Conservation (phyloP, 1,140 invertebrate genomes). For the Diorhabda elongata region DNA sequence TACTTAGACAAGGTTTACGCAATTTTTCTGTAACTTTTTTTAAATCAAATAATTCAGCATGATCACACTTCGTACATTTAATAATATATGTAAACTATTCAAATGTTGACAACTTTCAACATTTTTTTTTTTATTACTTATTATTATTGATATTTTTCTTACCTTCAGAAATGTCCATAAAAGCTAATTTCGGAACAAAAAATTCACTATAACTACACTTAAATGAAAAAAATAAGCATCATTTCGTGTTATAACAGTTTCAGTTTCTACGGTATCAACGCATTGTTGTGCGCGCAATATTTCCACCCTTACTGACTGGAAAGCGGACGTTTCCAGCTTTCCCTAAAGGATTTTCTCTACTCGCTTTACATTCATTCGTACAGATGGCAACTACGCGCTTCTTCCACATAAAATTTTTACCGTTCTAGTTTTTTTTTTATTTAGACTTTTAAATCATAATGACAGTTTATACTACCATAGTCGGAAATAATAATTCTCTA, state of each 20-base stretch:
- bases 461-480: too few relatives aligned
- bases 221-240: constrained; percentile 12
- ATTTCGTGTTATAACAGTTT: neutral
- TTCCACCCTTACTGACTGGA: constrained; percentile 18
- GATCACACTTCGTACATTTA: too few relatives aligned
- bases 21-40: too few relatives aligned
- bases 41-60: too few relatives aligned
- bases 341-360: constrained; percentile 11
- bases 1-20: too few relatives aligned
- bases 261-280: constrained; percentile 9
- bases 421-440: too few relatives aligned
- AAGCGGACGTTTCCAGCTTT: constrained; percentile 18
- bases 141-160: neutral
- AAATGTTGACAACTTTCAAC: too few relatives aligned
- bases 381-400: constrained; percentile 10
- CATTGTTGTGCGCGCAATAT: constrained; percentile 18
- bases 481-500: too few relatives aligned
- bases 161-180: constrained; percentile 10
- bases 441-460: too few relatives aligned
- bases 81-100: too few relatives aligned
- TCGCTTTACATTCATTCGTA: constrained; percentile 12
- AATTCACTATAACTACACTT: constrained; percentile 13
- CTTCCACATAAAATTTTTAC: neutral
- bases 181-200: neutral
- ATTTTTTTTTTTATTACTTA: too few relatives aligned